A percentile compares a stretch with the other conserved stretches of the same genome.
phyloP scores from a whole-genome alignment of 2,113 vertebrate genomes.

The Solenodon paradoxus region DNA sequence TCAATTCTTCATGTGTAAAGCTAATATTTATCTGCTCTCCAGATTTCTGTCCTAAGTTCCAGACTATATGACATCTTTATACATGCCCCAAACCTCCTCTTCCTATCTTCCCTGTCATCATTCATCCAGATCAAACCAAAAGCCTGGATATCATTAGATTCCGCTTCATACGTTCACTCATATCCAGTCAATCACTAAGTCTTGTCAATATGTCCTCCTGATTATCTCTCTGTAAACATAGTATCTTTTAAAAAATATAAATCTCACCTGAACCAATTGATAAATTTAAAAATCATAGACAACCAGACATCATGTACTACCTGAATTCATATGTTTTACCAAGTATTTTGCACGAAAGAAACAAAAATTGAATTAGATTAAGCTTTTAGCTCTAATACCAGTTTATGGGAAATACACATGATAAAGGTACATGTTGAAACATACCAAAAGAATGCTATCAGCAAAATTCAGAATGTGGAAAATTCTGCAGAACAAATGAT shows the following conservation, averaged over 20 bases:
- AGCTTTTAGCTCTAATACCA: not conserved
- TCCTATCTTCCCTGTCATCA: not conserved
- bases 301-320: not conserved
- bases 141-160: not conserved
- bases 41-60: slow-evolving; percentile 2
- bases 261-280: not conserved
- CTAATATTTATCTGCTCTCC: not conserved
- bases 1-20: not conserved
- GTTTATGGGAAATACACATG: slow-evolving; percentile 21
- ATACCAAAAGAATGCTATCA: not conserved
- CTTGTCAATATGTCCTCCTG: not conserved
- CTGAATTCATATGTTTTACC: not conserved
- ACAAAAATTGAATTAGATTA: not conserved
- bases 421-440: slow-evolving; percentile 31
- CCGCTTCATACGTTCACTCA: not conserved
- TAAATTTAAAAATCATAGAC: not conserved
- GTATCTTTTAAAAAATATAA: not conserved
- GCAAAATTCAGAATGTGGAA: slow-evolving; percentile 23
- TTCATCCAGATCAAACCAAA: slow-evolving; percentile 10
- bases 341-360: not conserved
- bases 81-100: not conserved
- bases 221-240: not conserved
- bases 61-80: not conserved
- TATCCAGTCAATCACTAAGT: not conserved
- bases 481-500: not conserved